Percentiles rank a stretch among this genome's conserved stretches.
phyloP scores from a whole-genome alignment of 30 jellyfish, hydroid and myxozoan species.

The Nemopilema nomurai region DNA sequence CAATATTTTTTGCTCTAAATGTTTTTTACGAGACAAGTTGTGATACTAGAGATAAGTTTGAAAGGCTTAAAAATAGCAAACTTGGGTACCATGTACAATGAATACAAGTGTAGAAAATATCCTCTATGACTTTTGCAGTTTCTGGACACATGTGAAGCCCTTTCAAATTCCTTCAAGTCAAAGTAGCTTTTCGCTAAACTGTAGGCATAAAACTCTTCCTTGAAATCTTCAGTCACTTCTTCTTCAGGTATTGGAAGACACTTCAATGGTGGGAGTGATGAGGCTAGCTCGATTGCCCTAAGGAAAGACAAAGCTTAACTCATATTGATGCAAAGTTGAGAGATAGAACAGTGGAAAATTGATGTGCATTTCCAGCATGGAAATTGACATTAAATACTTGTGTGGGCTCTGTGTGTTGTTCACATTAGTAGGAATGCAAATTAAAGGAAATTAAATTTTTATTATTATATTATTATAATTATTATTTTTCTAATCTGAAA shows the following conservation, averaged over 20 bases:
- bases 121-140: conserved; percentile 73
- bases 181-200: conserved; percentile 75
- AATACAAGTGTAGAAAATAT: conserved; percentile 65
- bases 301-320: too few relatives aligned
- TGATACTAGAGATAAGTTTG: too few relatives aligned
- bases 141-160: conserved; percentile 74
- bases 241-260: conserved; percentile 8
- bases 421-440: too few relatives aligned
- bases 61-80: too few relatives aligned
- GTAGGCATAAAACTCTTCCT: conserved; percentile 78
- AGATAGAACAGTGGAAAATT: not conserved
- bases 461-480: too few relatives aligned
- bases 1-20: too few relatives aligned
- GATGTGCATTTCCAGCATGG: too few relatives aligned
- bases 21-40: too few relatives aligned
- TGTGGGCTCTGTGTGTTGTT: too few relatives aligned
- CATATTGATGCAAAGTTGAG: not conserved
- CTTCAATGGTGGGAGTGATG: conserved; percentile 50
- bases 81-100: conserved; percentile 70
- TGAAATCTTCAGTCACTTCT: conserved; percentile 33
- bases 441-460: too few relatives aligned
- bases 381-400: too few relatives aligned
- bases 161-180: conserved; percentile 79
- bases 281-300: conserved; percentile 68
- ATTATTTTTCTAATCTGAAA: too few relatives aligned